Evolutionary conservation across 2,113 vertebrate genomes (phyloP).

Genomic region (Dryoscopus gambensis): DNA sequence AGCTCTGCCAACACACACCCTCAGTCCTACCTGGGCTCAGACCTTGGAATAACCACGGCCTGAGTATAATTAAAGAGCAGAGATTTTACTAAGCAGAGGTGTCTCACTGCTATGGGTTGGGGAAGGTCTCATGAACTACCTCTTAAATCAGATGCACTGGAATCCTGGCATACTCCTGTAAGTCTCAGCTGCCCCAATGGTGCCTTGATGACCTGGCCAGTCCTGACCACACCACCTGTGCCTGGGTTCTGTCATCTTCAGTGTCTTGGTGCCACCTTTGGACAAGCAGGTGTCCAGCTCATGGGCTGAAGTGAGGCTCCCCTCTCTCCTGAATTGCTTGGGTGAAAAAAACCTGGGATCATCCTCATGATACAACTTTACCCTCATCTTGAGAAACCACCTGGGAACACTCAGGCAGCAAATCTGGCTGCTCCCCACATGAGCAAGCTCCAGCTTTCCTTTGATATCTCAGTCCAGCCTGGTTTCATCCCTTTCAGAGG

Average conservation of each 20-base stretch:
- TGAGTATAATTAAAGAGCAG: not conserved
- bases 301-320: not conserved
- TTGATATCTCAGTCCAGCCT: not conserved
- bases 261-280: not conserved
- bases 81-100: not conserved
- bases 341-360: not conserved
- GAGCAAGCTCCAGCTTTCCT: not conserved
- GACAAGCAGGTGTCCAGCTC: not conserved
- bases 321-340: rapidly evolving
- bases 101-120: not conserved
- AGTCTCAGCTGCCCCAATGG: not conserved
- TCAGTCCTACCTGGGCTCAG: not conserved
- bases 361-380: not conserved
- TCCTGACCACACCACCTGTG: not conserved
- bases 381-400: not conserved
- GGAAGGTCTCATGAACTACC: not conserved
- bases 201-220: not conserved
- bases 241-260: not conserved
- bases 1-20: not conserved
- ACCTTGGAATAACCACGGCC: not conserved
- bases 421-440: rapidly evolving
- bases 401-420: not conserved
- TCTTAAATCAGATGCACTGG: not conserved
- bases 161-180: not conserved
- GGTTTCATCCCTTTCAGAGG: not conserved